phyloP scores from a whole-genome alignment of 2,113 vertebrate genomes.

The Scortum barcoo region DNA sequence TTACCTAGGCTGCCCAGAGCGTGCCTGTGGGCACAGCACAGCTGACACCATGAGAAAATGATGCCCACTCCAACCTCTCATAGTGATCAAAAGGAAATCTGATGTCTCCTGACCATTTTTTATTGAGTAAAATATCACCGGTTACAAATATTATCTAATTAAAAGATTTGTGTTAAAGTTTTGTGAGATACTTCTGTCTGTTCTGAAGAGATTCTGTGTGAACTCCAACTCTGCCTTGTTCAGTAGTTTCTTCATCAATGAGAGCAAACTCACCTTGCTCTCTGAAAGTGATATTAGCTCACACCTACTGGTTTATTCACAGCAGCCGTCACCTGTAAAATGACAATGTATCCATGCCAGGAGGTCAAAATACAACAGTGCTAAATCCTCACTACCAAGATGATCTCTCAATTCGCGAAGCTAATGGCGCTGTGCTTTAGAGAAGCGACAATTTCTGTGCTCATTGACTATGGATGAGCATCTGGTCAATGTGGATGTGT shows the following conservation, averaged over 20 bases:
- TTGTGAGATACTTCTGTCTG: neutral
- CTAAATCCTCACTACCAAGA: slow-evolving; percentile 20
- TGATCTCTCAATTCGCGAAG: slow-evolving; percentile 28
- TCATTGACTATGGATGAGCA: slow-evolving; percentile 84
- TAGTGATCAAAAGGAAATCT: slow-evolving; percentile 41
- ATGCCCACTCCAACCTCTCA: slow-evolving; percentile 9
- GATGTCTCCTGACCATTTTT: slow-evolving; percentile 16
- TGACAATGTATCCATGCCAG: slow-evolving; percentile 14
- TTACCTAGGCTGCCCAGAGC: slow-evolving; percentile 57
- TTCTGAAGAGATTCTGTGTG: slow-evolving; percentile 8
- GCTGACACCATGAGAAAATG: slow-evolving; percentile 43
- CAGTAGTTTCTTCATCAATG: neutral
- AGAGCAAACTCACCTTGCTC: neutral
- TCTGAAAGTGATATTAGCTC: slow-evolving; percentile 7
- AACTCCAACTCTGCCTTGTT: slow-evolving; percentile 13
- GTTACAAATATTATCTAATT: neutral
- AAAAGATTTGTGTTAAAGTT: neutral
- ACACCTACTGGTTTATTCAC: slow-evolving; percentile 22
- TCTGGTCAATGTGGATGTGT: slow-evolving; percentile 74
- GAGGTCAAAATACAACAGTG: slow-evolving; percentile 30
- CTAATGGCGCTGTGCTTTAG: slow-evolving; percentile 40
- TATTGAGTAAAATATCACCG: slow-evolving; percentile 13
- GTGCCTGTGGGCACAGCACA: slow-evolving; percentile 50
- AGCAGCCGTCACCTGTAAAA: slow-evolving; percentile 23
- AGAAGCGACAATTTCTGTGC: slow-evolving; percentile 37